phyloP scores from a whole-genome alignment of 2,888 invertebrate species.

The Kuschelorhynchus macadamiae region DNA sequence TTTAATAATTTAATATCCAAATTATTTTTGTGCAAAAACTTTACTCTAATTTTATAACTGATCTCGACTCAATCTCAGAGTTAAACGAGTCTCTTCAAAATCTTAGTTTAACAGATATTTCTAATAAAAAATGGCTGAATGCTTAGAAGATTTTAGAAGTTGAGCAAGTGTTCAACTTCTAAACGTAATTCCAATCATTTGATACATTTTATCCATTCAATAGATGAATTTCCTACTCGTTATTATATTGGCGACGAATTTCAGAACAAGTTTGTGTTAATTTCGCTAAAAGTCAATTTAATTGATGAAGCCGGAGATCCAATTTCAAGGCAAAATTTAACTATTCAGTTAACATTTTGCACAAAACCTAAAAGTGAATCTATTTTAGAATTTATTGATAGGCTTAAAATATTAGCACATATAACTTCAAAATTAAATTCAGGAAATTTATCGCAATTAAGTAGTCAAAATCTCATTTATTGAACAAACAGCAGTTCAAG shows the following conservation, averaged over 20 bases:
- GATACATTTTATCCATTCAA: background rate
- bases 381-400: constrained; percentile 10
- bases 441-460: constrained; percentile 13
- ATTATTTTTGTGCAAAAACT: no score
- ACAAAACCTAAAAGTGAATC: constrained; percentile 10
- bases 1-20: no score
- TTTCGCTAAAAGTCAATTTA: background rate
- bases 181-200: background rate
- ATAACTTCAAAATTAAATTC: constrained; percentile 20
- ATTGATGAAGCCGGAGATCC: background rate
- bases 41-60: no score
- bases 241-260: background rate
- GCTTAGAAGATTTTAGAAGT: no score
- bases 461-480: constrained; percentile 9
- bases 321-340: background rate
- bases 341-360: constrained; percentile 19
- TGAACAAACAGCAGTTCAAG: constrained; percentile 27
- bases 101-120: no score
- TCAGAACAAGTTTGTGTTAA: background rate
- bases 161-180: no score
- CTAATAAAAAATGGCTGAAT: no score
- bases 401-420: constrained; percentile 9
- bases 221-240: background rate
- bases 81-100: no score
- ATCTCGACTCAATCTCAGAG: no score